Evolutionary conservation across 92 coral and sea anemone genomes (phyloP), one percentile per base, ranked within the genome.

Genomic region (Paragorgia papillata): DNA sequence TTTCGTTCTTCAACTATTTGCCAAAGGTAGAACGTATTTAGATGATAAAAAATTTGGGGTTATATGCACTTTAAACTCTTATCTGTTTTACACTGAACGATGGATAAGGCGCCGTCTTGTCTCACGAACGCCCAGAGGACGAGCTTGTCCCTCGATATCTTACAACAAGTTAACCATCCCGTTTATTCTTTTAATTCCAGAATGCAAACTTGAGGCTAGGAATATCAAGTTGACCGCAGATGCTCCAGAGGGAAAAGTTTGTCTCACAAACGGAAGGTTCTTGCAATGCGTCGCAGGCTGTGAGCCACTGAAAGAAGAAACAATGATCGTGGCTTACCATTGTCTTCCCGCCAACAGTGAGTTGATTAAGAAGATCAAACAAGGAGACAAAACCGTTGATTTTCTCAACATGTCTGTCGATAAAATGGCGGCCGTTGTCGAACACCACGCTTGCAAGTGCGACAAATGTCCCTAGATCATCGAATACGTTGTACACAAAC

Each of bases 391-490:
- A 17, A 26, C 57, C 19, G 59, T 68, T 44, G 57, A 33, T 56
- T 49, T 68, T 58, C 37, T 29, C 26, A 68, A 31, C 13, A 68
- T 27, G 75, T 68, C 75, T 2, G 75, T 68, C 13, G 75, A 68
- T 48, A 1, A 8, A 9, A 19, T 10, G 24, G 39, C 58, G 17
- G 39, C 75, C 0, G 75, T 68, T 7, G 1, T 9, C 5, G 75
- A 68, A 29, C 58, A 68, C n/a, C 9, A 27, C 0, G 26, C 58
- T 27, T 68, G 75, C 75, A 35, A 68, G 5, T 68, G 75, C 41
- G n/a, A n/a, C n/a, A 29, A 44, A 33, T 68, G 75, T 33, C 9
- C 50, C 9, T 64, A 64, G 50, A 63, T 3, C 30, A 32, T 1
- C 22, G 15, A 28, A 7, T 9, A 2, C 15, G 14, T 2, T 46